Percentiles rank a stretch among this genome's conserved stretches.
phyloP scores from a whole-genome alignment of 1,140 invertebrate species.

The Metopolophium dirhodum region DNA sequence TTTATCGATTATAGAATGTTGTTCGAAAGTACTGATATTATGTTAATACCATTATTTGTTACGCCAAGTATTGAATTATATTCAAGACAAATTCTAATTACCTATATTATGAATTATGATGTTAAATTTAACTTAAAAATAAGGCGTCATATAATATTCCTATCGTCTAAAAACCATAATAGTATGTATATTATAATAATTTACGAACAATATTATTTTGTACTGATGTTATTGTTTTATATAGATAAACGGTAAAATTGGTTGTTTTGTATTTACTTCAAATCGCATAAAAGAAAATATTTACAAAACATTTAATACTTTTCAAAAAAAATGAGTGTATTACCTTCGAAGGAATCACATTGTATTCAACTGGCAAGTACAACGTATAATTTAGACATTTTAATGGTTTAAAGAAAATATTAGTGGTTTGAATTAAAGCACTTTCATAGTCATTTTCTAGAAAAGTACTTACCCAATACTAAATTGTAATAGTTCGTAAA shows the following conservation, averaged over 20 bases:
- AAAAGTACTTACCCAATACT: neutral
- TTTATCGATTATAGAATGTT: no score
- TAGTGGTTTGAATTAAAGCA: neutral
- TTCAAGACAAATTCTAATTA: no score
- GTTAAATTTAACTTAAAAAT: no score
- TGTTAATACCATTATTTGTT: no score
- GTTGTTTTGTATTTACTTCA: neutral
- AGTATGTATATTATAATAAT: neutral
- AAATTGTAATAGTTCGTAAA: neutral
- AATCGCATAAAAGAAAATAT: neutral
- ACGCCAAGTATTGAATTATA: no score
- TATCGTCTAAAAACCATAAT: no score
- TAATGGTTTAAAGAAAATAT: neutral
- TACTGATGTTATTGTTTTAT: neutral
- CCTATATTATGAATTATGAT: no score
- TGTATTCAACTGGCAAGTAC: neutral
- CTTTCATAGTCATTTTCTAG: neutral
- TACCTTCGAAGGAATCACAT: neutral
- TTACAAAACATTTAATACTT: neutral
- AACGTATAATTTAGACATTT: slow-evolving; percentile 20
- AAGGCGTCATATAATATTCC: no score
- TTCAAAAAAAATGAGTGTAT: neutral
- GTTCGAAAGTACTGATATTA: no score
- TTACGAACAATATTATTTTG: neutral
- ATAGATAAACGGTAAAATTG: neutral